phyloP scores from a whole-genome alignment of 2,888 invertebrate species.

The Cheilosia vulpina region DNA sequence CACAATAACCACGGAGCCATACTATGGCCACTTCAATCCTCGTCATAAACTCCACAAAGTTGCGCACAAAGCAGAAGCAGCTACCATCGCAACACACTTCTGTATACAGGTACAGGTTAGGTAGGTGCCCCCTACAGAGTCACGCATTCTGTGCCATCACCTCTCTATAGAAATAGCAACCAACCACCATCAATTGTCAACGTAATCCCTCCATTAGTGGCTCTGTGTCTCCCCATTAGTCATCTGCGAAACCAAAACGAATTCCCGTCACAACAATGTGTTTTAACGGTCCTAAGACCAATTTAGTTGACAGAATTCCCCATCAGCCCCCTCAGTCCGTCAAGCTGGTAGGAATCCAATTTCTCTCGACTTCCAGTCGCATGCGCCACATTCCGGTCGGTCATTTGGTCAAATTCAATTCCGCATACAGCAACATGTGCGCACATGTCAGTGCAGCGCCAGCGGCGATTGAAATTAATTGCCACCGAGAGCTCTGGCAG shows the following conservation, averaged over 20 bases:
- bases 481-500: slow-evolving; percentile 51
- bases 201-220: slow-evolving; percentile 11
- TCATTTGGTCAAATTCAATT: slow-evolving; percentile 72
- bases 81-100: no score
- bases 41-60: no score
- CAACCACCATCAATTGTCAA: background rate
- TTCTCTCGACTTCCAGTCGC: slow-evolving; percentile 49
- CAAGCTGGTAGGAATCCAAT: slow-evolving; percentile 25
- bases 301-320: slow-evolving; percentile 31
- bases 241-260: background rate
- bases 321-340: slow-evolving; percentile 15
- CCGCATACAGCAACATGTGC: slow-evolving; percentile 68
- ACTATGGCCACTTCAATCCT: no score
- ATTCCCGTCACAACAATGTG: slow-evolving; percentile 2
- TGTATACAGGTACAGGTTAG: no score
- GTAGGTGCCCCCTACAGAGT: no score
- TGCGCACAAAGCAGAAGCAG: no score
- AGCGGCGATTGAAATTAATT: slow-evolving; percentile 74
- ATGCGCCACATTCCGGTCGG: slow-evolving; percentile 72
- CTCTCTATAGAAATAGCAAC: no score
- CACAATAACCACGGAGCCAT: no score
- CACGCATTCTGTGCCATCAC: no score
- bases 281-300: slow-evolving; percentile 7
- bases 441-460: slow-evolving; percentile 70
- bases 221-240: background rate